A percentile compares a stretch with the other conserved stretches of the same genome.
Conservation (phyloP, 2,888 invertebrate genomes). For the Ophraella communa region DNA sequence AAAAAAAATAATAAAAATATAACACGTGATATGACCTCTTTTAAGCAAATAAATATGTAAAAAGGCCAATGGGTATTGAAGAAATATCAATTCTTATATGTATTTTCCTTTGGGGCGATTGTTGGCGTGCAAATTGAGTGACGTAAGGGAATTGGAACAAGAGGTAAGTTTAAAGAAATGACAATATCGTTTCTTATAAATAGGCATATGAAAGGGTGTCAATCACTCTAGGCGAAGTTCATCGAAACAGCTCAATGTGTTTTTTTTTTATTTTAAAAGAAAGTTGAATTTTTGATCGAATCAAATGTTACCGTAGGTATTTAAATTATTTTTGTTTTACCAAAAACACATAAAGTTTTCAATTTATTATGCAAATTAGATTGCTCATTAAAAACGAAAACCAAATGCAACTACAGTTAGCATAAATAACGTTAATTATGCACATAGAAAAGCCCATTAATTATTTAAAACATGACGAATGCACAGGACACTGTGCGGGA, state of each 20-base stretch:
- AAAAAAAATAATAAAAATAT: too few species aligned
- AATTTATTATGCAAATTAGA: slow-evolving; percentile 14
- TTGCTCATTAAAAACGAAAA: slow-evolving; percentile 15
- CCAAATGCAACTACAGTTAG: slow-evolving; percentile 13
- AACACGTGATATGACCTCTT: too few species aligned
- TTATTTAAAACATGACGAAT: slow-evolving; percentile 2
- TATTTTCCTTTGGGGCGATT: not conserved
- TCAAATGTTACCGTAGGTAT: not conserved
- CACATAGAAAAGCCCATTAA: slow-evolving; percentile 17
- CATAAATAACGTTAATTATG: slow-evolving; percentile 13
- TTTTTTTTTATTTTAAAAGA: not conserved
- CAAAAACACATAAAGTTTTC: not conserved
- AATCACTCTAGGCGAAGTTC: too few species aligned
- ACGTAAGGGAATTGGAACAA: not conserved
- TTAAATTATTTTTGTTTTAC: not conserved
- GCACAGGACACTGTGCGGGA: not conserved
- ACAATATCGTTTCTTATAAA: not conserved
- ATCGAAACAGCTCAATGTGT: too few species aligned
- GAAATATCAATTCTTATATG: not conserved
- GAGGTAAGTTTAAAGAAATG: not conserved
- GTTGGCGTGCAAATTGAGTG: not conserved
- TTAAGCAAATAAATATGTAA: not conserved
- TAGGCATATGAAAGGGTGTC: not conserved
- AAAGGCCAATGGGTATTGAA: not conserved
- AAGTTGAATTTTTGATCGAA: too few species aligned